These are phyloP conservation scores for Zygaena filipendulae DNA, from an alignment of 2,888 invertebrate genomes.

Conservation along the genomic window DNA sequence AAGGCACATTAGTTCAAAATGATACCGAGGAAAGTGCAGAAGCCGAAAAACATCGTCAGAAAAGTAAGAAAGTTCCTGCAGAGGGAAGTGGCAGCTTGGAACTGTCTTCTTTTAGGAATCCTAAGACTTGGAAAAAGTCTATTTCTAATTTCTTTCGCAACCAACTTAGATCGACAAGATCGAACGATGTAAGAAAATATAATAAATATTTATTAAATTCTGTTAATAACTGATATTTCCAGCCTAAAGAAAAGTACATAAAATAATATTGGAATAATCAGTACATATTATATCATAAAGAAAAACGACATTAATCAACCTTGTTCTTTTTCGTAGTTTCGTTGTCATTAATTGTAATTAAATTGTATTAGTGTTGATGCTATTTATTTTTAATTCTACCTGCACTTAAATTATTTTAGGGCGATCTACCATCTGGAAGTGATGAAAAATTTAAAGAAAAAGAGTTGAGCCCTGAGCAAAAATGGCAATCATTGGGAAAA, in stretches of 20 bases:
- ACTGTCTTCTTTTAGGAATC: constrained; percentile 41
- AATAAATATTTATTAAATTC: too few relatives aligned
- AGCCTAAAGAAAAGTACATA: too few relatives aligned
- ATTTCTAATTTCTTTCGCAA: constrained; percentile 54
- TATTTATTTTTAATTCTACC: too few relatives aligned
- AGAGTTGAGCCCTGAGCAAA: constrained; percentile 47
- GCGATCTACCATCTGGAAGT: constrained; percentile 44
- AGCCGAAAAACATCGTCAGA: constrained; percentile 28
- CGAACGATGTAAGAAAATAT: constrained; percentile 44
- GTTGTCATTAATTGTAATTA: too few relatives aligned
- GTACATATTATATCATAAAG: too few relatives aligned
- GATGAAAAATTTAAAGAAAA: constrained; percentile 44
- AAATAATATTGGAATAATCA: too few relatives aligned
- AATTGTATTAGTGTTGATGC: too few relatives aligned
- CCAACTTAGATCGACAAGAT: constrained; percentile 50
- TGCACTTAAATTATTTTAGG: constrained; percentile 43
- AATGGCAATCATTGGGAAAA: constrained; percentile 61
- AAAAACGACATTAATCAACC: too few relatives aligned
- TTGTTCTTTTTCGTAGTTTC: too few relatives aligned
- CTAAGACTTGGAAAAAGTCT: constrained; percentile 57
- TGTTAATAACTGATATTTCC: too few relatives aligned
- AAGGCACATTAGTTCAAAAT: constrained; percentile 36
- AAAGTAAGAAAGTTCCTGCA: constrained; percentile 30
- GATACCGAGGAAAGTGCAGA: constrained; percentile 32
- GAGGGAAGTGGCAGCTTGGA: constrained; percentile 39